Evolutionary conservation across 2,113 vertebrate species (phyloP), one percentile per base, ranked within the genome.

Genomic region (Aegypius monachus): DNA sequence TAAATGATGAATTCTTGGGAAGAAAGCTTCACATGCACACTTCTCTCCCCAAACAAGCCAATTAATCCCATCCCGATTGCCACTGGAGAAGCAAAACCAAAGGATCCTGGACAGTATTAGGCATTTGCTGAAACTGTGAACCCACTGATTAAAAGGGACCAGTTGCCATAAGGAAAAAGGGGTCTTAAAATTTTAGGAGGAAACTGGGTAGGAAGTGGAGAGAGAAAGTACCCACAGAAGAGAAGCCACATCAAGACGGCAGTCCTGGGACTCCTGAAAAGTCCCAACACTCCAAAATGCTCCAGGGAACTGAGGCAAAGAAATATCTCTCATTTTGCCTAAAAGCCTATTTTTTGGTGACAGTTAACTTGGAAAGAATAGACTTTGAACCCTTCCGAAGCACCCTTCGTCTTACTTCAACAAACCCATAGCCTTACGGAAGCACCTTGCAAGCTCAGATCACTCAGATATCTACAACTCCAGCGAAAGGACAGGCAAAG

Each of bases 11-110:
- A 17, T 48, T 58, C 4, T 27, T 14, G 19, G 42, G 19, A 42
- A 61, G 16, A 55, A 71, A 27, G 26, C 20, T 58, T 40, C 66
- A 65, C 11, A 3, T 2, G 21, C 2, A 8, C 8, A 2, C 7
- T 56, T 6, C 63, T 77, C 10, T 47, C 48, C 48, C 63, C 27
- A 27, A 65, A 36, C 0, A 9, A 70, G 59, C 3, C 29, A 23
- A 16, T 11, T 17, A 22, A 74, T 17, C 43, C 0, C 0, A 45
- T n/a, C 11, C 80, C 6, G 13, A 13, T 14, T 0, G 0, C 22
- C 73, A n/a, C 20, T 12, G n/a, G 74, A 85, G 70, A 81, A 74
- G 43, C 21, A 81, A 63, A 85, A 9, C 21, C 26, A 31, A 40
- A 36, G n/a, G 38, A 31, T 8, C 26, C 21, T 17, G 16, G 47